phyloP scores from a whole-genome alignment of 2,888 invertebrate species.

The Rapana venosa region DNA sequence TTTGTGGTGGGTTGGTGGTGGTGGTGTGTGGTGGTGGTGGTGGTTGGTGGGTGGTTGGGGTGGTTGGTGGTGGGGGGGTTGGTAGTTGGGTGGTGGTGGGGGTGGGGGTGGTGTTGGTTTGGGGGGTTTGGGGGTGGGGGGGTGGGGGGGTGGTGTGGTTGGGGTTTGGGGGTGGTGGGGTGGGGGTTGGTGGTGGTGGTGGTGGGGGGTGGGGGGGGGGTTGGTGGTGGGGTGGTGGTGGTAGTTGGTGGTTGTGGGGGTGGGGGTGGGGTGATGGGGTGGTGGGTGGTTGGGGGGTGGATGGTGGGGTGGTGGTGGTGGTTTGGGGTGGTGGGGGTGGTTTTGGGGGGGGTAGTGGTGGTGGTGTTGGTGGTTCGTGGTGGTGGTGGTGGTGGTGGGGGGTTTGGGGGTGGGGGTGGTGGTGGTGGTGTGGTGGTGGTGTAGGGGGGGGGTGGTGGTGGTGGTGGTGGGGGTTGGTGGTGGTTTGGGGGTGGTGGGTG shows the following conservation, averaged over 20 bases:
- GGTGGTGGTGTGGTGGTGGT: background rate
- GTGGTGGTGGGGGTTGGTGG: background rate
- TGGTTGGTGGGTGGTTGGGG: no score
- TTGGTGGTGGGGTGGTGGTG: background rate
- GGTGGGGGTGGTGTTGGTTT: background rate
- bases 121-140: no score
- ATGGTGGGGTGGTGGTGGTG: background rate
- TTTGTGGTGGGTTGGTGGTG: background rate
- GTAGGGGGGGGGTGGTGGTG: background rate
- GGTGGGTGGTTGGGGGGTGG: no score
- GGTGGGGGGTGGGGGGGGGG: no score
- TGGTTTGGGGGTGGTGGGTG: no score
- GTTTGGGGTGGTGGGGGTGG: background rate
- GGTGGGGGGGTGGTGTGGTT: background rate
- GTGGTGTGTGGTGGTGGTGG: background rate
- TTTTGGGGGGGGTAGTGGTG: background rate
- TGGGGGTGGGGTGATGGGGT: background rate
- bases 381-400: background rate
- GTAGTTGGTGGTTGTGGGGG: background rate
- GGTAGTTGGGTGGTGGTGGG: background rate
- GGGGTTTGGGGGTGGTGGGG: background rate
- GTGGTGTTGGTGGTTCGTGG: background rate
- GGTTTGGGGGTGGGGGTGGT: background rate
- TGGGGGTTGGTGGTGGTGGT: background rate
- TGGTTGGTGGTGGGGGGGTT: background rate